Percentiles rank a stretch among this genome's conserved stretches.
Evolutionary conservation across 2,888 invertebrate genomes (phyloP).

Genomic region (Lydus trimaculatus): DNA sequence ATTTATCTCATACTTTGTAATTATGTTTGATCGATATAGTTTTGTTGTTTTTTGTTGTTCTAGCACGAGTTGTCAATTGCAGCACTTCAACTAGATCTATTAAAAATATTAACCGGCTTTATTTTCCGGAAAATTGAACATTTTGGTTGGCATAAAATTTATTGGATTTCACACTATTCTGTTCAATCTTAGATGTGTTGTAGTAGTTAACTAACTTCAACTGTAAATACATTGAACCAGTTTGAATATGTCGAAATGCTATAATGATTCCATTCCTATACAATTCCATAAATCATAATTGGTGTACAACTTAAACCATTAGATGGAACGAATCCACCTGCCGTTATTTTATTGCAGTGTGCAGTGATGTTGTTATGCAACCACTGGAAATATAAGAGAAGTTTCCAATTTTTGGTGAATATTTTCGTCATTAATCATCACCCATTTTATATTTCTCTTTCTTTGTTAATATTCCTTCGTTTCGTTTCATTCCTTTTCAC

Average conservation of each 20-base stretch:
- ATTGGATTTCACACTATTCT: neutral
- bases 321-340: neutral
- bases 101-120: neutral
- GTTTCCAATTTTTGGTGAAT: slow-evolving; percentile 7
- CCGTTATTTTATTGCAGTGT: neutral
- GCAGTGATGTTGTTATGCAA: neutral
- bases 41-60: neutral
- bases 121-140: neutral
- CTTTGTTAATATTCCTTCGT: neutral
- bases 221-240: neutral
- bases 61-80: neutral
- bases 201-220: neutral
- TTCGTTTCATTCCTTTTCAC: neutral
- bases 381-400: neutral
- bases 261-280: neutral
- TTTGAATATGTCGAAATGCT: neutral
- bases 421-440: slow-evolving; percentile 7
- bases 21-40: neutral
- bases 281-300: neutral
- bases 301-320: neutral
- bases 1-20: neutral
- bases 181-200: neutral
- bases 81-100: neutral
- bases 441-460: neutral
- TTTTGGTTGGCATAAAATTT: neutral